A percentile compares a stretch with the other conserved stretches of the same genome.
phyloP scores from a whole-genome alignment of 1,140 invertebrate genomes.

The Drosophila dunni region DNA sequence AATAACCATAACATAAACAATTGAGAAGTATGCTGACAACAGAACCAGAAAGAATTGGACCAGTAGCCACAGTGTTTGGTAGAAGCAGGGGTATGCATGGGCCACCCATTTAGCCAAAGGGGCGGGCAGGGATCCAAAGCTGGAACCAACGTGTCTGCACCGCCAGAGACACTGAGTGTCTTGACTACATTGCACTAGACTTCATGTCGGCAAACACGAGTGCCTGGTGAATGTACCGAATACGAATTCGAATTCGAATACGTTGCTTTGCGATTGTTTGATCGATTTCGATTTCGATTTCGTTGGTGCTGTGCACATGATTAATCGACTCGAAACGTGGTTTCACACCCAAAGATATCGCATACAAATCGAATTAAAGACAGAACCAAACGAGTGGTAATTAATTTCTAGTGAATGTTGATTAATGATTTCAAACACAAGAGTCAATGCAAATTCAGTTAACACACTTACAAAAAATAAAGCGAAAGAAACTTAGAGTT shows the following conservation, averaged over 20 bases:
- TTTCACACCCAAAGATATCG: constrained; percentile 77
- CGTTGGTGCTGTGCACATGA: constrained; percentile 43
- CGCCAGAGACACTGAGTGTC: constrained; percentile 61
- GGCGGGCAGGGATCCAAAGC: neutral
- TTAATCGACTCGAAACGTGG: constrained; percentile 69
- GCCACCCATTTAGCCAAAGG: constrained; percentile 21
- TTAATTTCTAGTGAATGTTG: constrained; percentile 74
- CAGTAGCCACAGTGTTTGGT: neutral
- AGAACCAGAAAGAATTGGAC: constrained; percentile 29
- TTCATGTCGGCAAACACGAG: constrained; percentile 51
- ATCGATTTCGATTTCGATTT: constrained; percentile 48
- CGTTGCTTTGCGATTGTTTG: constrained; percentile 60
- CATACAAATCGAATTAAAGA: constrained; percentile 81
- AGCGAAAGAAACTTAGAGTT: neutral
- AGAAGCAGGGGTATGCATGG: constrained; percentile 19
- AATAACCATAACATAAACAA: constrained; percentile 72
- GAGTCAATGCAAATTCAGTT: constrained; percentile 40
- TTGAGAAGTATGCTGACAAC: constrained; percentile 73
- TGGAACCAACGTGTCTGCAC: constrained; percentile 67
- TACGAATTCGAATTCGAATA: constrained; percentile 1
- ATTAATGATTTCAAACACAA: constrained; percentile 63
- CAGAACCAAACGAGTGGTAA: constrained; percentile 58
- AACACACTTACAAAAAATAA: neutral
- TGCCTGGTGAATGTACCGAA: neutral
- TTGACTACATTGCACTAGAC: constrained; percentile 54